These are phyloP conservation scores for Silurus glanis DNA, from an alignment of 2,113 vertebrate genomes.

Conservation along the genomic window DNA sequence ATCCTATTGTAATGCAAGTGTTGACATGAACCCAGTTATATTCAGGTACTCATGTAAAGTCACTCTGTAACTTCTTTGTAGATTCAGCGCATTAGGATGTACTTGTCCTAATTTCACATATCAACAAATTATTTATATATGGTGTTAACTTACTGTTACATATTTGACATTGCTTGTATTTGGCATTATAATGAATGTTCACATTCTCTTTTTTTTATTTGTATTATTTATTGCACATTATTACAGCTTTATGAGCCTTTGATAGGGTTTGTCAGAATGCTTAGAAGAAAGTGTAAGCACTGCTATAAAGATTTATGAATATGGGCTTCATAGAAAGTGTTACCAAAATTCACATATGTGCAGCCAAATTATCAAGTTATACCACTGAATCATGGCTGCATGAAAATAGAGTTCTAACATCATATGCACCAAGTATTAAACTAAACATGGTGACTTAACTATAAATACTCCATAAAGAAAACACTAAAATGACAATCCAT, in stretches of 20 bases:
- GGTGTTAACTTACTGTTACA: neutral
- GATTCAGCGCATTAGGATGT: neutral
- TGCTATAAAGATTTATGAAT: neutral
- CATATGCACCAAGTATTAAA: neutral
- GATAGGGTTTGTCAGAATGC: neutral
- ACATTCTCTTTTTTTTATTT: too few species aligned
- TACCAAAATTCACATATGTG: neutral
- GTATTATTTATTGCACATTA: neutral
- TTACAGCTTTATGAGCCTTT: neutral
- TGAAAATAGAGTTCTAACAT: neutral
- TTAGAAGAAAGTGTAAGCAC: neutral
- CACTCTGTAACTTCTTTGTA: neutral
- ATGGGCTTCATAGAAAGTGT: neutral
- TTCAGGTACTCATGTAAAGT: neutral
- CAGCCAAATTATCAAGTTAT: neutral
- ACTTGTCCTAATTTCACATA: neutral
- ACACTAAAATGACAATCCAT: slow-evolving; percentile 2
- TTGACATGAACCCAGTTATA: neutral
- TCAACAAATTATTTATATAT: neutral
- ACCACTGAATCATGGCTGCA: neutral
- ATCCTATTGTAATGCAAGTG: neutral
- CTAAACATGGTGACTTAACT: neutral
- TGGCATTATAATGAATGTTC: neutral
- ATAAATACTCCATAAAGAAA: neutral
- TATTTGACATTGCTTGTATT: too few species aligned